Percentiles rank a stretch among this genome's conserved stretches.
These are phyloP conservation scores for Mola mola DNA, from an alignment of 2,113 vertebrate species.

Conservation along the genomic window DNA sequence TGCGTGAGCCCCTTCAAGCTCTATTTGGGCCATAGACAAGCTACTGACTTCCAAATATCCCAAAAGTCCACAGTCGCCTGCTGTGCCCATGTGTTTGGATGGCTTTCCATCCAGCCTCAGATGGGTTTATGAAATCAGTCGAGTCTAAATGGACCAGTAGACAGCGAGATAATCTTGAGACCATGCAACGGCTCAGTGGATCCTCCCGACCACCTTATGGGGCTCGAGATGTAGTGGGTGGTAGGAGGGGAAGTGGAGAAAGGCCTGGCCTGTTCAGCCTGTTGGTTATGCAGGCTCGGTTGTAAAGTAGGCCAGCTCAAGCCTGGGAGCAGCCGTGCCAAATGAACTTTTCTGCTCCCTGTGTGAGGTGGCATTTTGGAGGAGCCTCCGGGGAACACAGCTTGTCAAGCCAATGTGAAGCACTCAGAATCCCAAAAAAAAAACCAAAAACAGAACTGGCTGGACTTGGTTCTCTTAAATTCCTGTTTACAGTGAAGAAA, in stretches of 20 bases:
- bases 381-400: slow-evolving; percentile 49
- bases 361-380: slow-evolving; percentile 56
- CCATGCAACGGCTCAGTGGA: slow-evolving; percentile 3
- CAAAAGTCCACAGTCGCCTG: slow-evolving; percentile 40
- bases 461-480: slow-evolving; percentile 8
- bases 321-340: slow-evolving; percentile 68
- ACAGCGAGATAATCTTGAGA: slow-evolving; percentile 14
- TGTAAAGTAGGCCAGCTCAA: slow-evolving; percentile 77
- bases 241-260: slow-evolving; percentile 21
- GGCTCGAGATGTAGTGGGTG: slow-evolving; percentile 15
- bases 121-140: slow-evolving; percentile 47
- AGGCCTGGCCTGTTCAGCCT: slow-evolving; percentile 55
- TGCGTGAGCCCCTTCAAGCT: slow-evolving; percentile 39
- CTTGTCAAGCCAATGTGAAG: slow-evolving; percentile 51
- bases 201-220: slow-evolving; percentile 14
- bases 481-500: slow-evolving; percentile 1
- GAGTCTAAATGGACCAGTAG: slow-evolving; percentile 33
- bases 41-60: slow-evolving; percentile 25
- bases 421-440: slow-evolving; percentile 1
- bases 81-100: slow-evolving; percentile 18
- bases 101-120: slow-evolving; percentile 28
- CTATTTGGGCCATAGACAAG: slow-evolving; percentile 41
- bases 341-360: slow-evolving; percentile 64
- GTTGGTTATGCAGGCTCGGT: slow-evolving; percentile 54
- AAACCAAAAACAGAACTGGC: slow-evolving; percentile 9